A percentile compares a stretch with the other conserved stretches of the same genome.
Evolutionary conservation across 2,888 invertebrate genomes (phyloP).

Genomic region (Ypsolopha scabrella): DNA sequence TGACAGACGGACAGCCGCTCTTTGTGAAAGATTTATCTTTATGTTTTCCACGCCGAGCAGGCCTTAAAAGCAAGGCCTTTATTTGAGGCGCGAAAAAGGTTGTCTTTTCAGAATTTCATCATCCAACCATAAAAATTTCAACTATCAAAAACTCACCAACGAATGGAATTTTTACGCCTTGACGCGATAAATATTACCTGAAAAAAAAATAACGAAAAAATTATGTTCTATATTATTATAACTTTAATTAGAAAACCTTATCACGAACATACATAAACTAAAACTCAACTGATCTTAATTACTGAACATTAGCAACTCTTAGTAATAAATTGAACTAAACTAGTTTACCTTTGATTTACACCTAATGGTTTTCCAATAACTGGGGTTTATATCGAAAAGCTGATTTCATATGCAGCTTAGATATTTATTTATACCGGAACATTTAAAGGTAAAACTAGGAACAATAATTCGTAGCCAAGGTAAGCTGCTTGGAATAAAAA

Average conservation of each 20-base stretch:
- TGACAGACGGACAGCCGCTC: slow-evolving; percentile 1
- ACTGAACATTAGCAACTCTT: background rate
- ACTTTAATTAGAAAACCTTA: background rate
- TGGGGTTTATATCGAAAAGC: too few relatives aligned
- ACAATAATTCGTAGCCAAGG: too few relatives aligned
- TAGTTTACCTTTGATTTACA: background rate
- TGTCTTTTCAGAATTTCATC: background rate
- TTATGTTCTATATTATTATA: background rate
- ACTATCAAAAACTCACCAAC: too few relatives aligned
- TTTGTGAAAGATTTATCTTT: slow-evolving; percentile 1
- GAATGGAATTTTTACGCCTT: too few relatives aligned
- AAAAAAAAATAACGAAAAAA: background rate
- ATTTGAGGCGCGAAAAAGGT: background rate
- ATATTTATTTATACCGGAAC: too few relatives aligned
- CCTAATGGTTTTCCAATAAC: background rate
- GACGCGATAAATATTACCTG: background rate
- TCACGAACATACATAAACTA: background rate
- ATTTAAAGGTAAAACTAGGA: too few relatives aligned
- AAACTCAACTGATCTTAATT: background rate
- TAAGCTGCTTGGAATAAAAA: too few relatives aligned
- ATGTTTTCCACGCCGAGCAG: background rate
- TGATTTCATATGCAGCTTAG: too few relatives aligned
- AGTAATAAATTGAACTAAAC: background rate
- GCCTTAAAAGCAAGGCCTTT: background rate
- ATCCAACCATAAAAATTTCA: too few relatives aligned